phyloP scores from a whole-genome alignment of 2,113 vertebrate genomes.

The Scartelaos histophorus region DNA sequence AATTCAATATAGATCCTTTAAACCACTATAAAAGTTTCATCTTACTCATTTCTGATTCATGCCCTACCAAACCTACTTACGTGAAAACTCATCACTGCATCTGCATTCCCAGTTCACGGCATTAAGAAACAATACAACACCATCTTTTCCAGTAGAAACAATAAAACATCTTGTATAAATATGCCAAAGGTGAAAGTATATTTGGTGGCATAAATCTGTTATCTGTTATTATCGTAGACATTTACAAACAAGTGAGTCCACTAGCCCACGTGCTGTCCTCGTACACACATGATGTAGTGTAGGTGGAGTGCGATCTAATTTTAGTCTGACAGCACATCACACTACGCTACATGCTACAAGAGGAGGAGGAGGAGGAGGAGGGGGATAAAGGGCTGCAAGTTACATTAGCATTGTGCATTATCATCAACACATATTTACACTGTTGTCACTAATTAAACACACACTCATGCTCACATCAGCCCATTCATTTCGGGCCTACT shows the following conservation, averaged over 20 bases:
- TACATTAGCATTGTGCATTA: constrained; percentile 19
- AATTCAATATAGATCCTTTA: too few relatives aligned
- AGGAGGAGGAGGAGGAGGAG: background rate
- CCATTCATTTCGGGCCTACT: background rate
- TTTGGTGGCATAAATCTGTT: background rate
- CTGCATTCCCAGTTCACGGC: too few relatives aligned
- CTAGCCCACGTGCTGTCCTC: constrained; percentile 12
- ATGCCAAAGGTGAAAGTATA: background rate
- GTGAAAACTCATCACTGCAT: background rate
- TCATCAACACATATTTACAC: constrained; percentile 55
- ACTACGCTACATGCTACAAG: background rate
- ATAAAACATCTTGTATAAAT: background rate
- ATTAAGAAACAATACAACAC: too few relatives aligned
- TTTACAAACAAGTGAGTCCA: background rate
- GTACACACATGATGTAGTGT: background rate
- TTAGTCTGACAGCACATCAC: background rate
- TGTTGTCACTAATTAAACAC: constrained; percentile 43
- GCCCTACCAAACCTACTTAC: too few relatives aligned
- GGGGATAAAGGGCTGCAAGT: constrained; percentile 10
- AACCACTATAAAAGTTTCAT: too few relatives aligned
- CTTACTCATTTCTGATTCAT: too few relatives aligned
- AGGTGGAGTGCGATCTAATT: constrained; percentile 4
- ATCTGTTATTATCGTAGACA: background rate
- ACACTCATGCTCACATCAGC: background rate
- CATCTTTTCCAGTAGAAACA: too few relatives aligned